These are phyloP conservation scores for Ahaetulla prasina DNA, from an alignment of 2,113 vertebrate genomes.

Conservation along the genomic window DNA sequence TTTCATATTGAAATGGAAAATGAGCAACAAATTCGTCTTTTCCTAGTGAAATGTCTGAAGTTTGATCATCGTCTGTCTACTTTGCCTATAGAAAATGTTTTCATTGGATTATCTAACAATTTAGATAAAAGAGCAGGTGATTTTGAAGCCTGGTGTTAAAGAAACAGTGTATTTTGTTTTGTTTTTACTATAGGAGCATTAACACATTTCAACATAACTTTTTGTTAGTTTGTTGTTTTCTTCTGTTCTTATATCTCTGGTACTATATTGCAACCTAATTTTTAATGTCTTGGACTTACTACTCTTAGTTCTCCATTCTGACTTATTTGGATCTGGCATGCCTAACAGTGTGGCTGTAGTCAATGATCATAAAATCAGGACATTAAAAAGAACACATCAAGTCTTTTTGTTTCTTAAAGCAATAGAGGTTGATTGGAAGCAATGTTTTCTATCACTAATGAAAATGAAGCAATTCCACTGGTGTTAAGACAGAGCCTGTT, in stretches of 20 bases:
- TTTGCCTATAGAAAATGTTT: slow-evolving; percentile 17
- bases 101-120: background rate
- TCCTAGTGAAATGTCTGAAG: slow-evolving; percentile 12
- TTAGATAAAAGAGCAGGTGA: background rate
- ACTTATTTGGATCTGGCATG: background rate
- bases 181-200: slow-evolving; percentile 25
- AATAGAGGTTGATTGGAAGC: background rate
- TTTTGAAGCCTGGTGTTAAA: background rate
- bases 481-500: background rate
- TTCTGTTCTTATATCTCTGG: background rate
- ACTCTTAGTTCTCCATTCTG: background rate
- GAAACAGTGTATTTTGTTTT: background rate
- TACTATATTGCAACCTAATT: background rate
- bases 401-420: background rate
- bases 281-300: background rate
- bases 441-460: background rate
- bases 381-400: background rate
- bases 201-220: background rate
- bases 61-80: background rate
- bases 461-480: background rate
- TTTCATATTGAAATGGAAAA: slow-evolving; percentile 27
- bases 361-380: background rate
- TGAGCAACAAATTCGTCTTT: slow-evolving; percentile 41
- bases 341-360: background rate
- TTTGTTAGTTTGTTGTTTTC: background rate